Evolutionary conservation across 2,113 vertebrate genomes (phyloP), one percentile per base, ranked within the genome.

Genomic region (Jaculus jaculus): DNA sequence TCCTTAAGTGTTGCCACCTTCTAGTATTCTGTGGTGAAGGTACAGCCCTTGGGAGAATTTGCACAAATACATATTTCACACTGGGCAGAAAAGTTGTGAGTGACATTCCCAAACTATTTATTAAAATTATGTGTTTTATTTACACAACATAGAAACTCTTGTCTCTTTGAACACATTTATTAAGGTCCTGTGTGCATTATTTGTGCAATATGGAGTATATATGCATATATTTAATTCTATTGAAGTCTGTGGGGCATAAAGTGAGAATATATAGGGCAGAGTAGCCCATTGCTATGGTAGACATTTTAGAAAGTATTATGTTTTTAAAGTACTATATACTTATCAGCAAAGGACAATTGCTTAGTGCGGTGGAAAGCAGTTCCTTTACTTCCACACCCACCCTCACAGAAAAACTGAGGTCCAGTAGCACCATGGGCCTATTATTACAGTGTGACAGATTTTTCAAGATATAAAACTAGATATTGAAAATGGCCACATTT

Each of bases 401-500:
- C 17, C 20, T 47, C 60, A 84, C 12, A 75, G 26, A 81, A 90
- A 8, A 26, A 92, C 2, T 58, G 42, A 75, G 26, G 3, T 87
- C 51, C 7, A 30, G 30, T 21, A 66, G 30, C 18, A 80, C 7
- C 39, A n/a, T 75, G 92, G n/a, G 63, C 58, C 18, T 80, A 13
- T 61, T 47, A 87, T 39, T 72, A 65, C 3, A 75, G 15, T 51
- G 51, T 69, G 79, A 74, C 28, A 73, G 75, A 47, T 8, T 47
- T 47, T 47, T 47, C 42, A 47, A 93, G 90, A 66, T 66, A 84
- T 28, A 90, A 93, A 80, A 88, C 73, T 28, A 93, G 91, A 85
- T 51, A 82, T 51, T 80, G 12, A 32, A 51, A 91, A 83, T 54
- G 54, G 12, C 4, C 47, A 34, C 6, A 63, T 30, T 2, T 23